Evolutionary conservation across 35 echinoderm and acorn worm genomes (phyloP), one percentile per base, ranked within the genome.

Genomic region (Ophioderma brevispina): DNA sequence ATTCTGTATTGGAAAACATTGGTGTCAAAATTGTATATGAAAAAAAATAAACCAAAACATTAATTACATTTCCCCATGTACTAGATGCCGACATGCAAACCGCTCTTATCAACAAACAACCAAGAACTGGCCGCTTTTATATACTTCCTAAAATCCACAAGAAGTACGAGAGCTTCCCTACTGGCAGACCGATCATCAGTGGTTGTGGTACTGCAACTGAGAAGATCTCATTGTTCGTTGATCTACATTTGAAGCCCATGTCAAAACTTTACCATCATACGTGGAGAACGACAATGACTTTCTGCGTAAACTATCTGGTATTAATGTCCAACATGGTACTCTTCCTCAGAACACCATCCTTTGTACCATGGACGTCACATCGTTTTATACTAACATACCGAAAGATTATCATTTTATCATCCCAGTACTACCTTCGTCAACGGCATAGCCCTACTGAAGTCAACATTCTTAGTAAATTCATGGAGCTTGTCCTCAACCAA

Each of bases 291-390:
- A 70, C 59, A 30, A 70, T 30, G 59, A 70, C 59, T 70, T 70
- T 25, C 59, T 70, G 15, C 59, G 59, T 70, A 70, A 25, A 30
- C 15, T 70, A 8, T 25, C 59, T 25, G 17, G 10, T 2, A 70
- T 70, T 25, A 70, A 70, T 25, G 23, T 4, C n/a, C 59, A 70
- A 70, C 59, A 70, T 70, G 59, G 59, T 30, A 8, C 59, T 70
- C 59, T 70, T 13, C 59, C 59, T 30, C 15, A 70, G 28, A 30
- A 70, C 28, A 70, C 59, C 59, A 70, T 70, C 59, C 59, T 70
- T 3, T 70, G 59, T 25, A 70, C 59, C 59, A 70, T 70, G 59
- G 59, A 70, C n/a, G 59, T 70, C 59, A 70, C 59, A 70, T 70
- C 59, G 10, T 25, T 70, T 3, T 70, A 70, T 25, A 25, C 59